phyloP scores from a whole-genome alignment of 1,140 invertebrate species.

The Reticulitermes speratus region DNA sequence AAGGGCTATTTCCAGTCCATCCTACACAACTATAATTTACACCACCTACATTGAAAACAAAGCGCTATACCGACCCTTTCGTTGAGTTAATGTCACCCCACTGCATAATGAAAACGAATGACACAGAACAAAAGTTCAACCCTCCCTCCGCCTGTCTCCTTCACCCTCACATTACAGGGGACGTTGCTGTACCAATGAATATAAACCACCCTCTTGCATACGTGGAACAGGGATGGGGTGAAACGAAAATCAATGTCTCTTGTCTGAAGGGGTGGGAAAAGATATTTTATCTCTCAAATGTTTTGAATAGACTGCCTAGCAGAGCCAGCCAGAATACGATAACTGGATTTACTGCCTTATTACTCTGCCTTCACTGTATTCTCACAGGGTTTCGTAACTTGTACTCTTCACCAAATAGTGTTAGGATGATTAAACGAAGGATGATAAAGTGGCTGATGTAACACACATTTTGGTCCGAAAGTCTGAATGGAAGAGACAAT shows the following conservation, averaged over 20 bases:
- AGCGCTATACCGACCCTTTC: not conserved
- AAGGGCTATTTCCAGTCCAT: too few relatives aligned
- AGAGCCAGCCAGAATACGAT: not conserved
- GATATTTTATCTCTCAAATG: constrained; percentile 1
- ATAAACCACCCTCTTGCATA: not conserved
- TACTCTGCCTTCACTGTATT: too few relatives aligned
- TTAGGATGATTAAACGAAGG: too few relatives aligned
- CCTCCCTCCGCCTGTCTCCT: not conserved
- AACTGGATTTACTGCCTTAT: not conserved
- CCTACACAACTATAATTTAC: too few relatives aligned
- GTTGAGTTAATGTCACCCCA: not conserved
- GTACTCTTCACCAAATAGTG: too few relatives aligned
- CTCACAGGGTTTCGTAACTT: too few relatives aligned
- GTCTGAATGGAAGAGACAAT: too few relatives aligned
- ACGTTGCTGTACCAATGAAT: not conserved
- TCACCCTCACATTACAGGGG: not conserved
- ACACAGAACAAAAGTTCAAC: not conserved
- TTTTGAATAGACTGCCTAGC: not conserved
- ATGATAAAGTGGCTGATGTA: too few relatives aligned
- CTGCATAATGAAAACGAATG: not conserved
- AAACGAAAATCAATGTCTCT: not conserved
- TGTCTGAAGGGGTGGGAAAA: not conserved
- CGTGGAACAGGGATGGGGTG: not conserved
- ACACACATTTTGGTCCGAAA: too few relatives aligned
- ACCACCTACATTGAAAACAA: too few relatives aligned